phyloP scores from a whole-genome alignment of 2,888 invertebrate species.

The Gymnoscelis rufifasciata region DNA sequence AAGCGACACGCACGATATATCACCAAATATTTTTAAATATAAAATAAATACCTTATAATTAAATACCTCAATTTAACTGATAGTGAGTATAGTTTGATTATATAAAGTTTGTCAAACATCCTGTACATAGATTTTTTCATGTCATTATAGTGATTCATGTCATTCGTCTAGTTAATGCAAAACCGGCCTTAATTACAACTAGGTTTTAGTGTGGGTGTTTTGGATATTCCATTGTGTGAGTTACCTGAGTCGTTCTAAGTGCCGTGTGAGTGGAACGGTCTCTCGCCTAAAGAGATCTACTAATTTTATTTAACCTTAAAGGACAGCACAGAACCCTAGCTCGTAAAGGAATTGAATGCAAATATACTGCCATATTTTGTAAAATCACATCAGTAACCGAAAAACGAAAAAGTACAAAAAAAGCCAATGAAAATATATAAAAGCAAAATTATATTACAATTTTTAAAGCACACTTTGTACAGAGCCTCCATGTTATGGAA shows the following conservation, averaged over 20 bases:
- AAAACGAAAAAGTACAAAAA: slow-evolving; percentile 49
- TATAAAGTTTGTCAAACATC: slow-evolving; percentile 65
- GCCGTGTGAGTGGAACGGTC: slow-evolving; percentile 12
- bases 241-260: slow-evolving; percentile 26
- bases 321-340: slow-evolving; percentile 33
- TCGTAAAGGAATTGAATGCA: slow-evolving; percentile 70
- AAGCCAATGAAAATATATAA: slow-evolving; percentile 24
- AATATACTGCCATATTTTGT: slow-evolving; percentile 73
- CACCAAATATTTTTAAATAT: slow-evolving; percentile 33
- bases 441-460: slow-evolving; percentile 13
- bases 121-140: slow-evolving; percentile 58
- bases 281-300: slow-evolving; percentile 2
- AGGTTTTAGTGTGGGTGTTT: slow-evolving; percentile 49
- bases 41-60: slow-evolving; percentile 39
- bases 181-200: slow-evolving; percentile 69
- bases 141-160: slow-evolving; percentile 49
- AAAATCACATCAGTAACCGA: slow-evolving; percentile 46
- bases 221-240: slow-evolving; percentile 38
- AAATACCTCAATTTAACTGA: slow-evolving; percentile 50
- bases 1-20: slow-evolving; percentile 39
- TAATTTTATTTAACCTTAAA: slow-evolving; percentile 18
- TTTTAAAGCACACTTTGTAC: slow-evolving; percentile 21
- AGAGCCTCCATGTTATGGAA: slow-evolving; percentile 26
- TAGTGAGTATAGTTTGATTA: slow-evolving; percentile 45
- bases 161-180: slow-evolving; percentile 70